A percentile compares a stretch with the other conserved stretches of the same genome.
Evolutionary conservation across 2,888 invertebrate species (phyloP).

Genomic region (Diplolepis rosae): DNA sequence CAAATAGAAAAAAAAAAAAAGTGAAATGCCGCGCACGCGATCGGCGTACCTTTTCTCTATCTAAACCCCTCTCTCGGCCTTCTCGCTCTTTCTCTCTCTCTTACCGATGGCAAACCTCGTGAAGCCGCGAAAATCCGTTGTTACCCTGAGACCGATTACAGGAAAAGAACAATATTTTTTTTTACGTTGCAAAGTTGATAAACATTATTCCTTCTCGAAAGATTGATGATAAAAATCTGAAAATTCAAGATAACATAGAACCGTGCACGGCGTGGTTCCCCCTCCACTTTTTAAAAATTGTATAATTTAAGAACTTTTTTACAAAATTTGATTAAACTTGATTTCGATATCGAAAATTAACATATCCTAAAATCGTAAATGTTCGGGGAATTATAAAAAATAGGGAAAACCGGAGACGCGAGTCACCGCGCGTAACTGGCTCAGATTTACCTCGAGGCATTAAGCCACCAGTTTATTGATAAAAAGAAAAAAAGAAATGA

Average conservation of each 20-base stretch:
- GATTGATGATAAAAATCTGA: neutral
- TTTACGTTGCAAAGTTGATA: neutral
- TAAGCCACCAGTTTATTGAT: neutral
- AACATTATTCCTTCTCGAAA: neutral
- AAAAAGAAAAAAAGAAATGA: neutral
- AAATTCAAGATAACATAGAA: neutral
- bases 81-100: neutral
- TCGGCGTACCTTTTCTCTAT: constrained; percentile 21
- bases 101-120: neutral
- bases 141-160: neutral
- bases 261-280: constrained; percentile 27
- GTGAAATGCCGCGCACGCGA: constrained; percentile 30
- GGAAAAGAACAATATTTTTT: neutral
- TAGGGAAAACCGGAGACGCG: neutral
- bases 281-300: neutral
- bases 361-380: neutral
- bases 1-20: neutral
- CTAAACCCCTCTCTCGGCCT: neutral
- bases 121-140: neutral
- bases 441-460: constrained; percentile 4
- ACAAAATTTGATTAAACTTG: neutral
- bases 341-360: too few species aligned
- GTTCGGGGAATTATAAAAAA: neutral
- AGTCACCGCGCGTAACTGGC: constrained; percentile 1
- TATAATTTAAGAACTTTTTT: neutral